Evolutionary conservation across 1,140 invertebrate species (phyloP).

Genomic region (Eubasilissa regina): DNA sequence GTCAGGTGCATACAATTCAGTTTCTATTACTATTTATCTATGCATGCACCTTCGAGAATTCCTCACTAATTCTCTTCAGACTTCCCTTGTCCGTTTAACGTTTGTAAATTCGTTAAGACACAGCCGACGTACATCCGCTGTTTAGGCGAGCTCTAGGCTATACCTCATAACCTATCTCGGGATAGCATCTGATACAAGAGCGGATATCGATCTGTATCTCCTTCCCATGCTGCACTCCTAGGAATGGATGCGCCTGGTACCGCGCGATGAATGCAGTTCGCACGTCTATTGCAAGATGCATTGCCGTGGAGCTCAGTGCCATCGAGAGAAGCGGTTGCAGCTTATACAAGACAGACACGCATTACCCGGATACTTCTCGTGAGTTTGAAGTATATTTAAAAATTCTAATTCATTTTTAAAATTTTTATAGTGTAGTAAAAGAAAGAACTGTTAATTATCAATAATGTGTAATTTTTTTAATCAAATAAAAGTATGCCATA

Average conservation of each 20-base stretch:
- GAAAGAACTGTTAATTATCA: too few relatives aligned
- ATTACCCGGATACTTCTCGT: neutral
- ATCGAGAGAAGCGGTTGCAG: slow-evolving; percentile 28
- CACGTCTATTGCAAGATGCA: slow-evolving; percentile 55
- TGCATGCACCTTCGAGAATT: slow-evolving; percentile 15
- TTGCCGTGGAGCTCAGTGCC: slow-evolving; percentile 5
- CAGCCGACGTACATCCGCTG: slow-evolving; percentile 35
- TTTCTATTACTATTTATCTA: slow-evolving; percentile 36
- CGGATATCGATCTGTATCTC: slow-evolving; percentile 44
- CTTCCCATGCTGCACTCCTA: slow-evolving; percentile 36
- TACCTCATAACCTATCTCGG: slow-evolving; percentile 56
- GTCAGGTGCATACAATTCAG: slow-evolving; percentile 18
- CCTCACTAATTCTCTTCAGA: slow-evolving; percentile 30
- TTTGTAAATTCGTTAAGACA: slow-evolving; percentile 45
- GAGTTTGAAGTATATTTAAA: too few relatives aligned
- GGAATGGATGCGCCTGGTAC: slow-evolving; percentile 42
- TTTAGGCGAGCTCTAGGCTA: slow-evolving; percentile 24
- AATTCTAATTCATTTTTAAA: too few relatives aligned
- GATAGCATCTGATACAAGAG: slow-evolving; percentile 51
- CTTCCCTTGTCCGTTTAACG: slow-evolving; percentile 38
- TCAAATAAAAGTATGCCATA: too few relatives aligned
- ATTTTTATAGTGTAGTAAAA: too few relatives aligned
- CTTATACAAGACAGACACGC: slow-evolving; percentile 30
- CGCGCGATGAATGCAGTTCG: slow-evolving; percentile 52
- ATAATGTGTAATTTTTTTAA: too few relatives aligned